phyloP scores from a whole-genome alignment of 2,797 vertebrate genomes.

The Garrulus glandarius region DNA sequence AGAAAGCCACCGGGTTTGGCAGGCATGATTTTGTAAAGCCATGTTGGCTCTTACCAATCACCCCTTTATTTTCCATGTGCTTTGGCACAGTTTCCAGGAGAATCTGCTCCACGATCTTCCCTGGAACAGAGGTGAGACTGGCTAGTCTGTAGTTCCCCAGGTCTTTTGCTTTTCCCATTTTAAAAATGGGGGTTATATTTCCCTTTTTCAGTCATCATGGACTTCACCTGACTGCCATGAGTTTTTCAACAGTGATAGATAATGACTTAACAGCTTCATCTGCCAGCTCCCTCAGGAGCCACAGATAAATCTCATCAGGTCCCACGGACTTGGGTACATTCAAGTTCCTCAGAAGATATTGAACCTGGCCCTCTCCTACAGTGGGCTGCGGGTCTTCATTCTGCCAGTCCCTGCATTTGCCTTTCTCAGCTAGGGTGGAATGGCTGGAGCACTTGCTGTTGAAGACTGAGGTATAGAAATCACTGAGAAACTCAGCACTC shows the following conservation, averaged over 20 bases:
- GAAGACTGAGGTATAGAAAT: background rate
- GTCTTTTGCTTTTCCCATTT: background rate
- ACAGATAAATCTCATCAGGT: background rate
- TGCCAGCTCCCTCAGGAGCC: background rate
- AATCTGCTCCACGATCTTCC: background rate
- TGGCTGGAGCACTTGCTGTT: background rate
- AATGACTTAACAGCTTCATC: background rate
- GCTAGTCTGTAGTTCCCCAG: background rate
- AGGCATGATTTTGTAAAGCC: background rate
- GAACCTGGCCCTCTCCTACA: fast-evolving
- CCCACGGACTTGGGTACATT: background rate
- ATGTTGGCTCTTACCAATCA: background rate
- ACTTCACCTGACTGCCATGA: background rate
- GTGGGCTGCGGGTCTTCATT: background rate
- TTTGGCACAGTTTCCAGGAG: background rate
- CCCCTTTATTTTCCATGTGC: background rate
- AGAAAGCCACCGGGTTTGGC: background rate
- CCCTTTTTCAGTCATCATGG: fast-evolving
- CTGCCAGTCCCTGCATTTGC: background rate
- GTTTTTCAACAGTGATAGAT: background rate
- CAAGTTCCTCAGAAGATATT: background rate
- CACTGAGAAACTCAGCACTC: background rate
- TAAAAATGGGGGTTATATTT: background rate
- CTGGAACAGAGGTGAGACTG: background rate
- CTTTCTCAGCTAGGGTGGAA: fast-evolving